phyloP scores from a whole-genome alignment of 2,888 invertebrate species.

The Acrobasis consociella region DNA sequence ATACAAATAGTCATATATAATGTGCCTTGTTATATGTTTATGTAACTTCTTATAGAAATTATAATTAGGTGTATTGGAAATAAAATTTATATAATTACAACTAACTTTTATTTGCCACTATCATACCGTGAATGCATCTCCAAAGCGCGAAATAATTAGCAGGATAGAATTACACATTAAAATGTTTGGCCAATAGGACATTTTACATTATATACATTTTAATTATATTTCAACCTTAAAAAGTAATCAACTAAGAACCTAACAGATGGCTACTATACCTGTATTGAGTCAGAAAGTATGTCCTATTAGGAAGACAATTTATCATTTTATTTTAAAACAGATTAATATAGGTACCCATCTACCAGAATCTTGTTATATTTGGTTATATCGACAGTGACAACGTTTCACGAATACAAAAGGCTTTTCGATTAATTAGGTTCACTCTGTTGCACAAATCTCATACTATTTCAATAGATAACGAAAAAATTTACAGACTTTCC shows the following conservation, averaged over 20 bases:
- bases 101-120: slow-evolving; percentile 74
- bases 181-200: slow-evolving; percentile 54
- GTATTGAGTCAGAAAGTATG: neutral
- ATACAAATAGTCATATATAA: neutral
- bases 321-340: neutral
- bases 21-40: slow-evolving; percentile 1
- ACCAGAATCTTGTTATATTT: slow-evolving; percentile 10
- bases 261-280: slow-evolving; percentile 15
- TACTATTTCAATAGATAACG: neutral
- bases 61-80: neutral
- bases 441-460: slow-evolving; percentile 1
- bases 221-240: slow-evolving; percentile 31
- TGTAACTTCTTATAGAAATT: neutral
- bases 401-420: slow-evolving; percentile 28
- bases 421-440: slow-evolving; percentile 5
- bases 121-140: slow-evolving; percentile 52
- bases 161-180: slow-evolving; percentile 44
- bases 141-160: slow-evolving; percentile 55
- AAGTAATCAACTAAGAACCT: slow-evolving; percentile 26
- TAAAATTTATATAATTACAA: slow-evolving; percentile 64
- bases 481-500: neutral
- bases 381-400: slow-evolving; percentile 16
- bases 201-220: slow-evolving; percentile 54
- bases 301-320: slow-evolving; percentile 3
- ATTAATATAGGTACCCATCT: slow-evolving; percentile 5